Evolutionary conservation across 1,140 invertebrate species (phyloP).

Genomic region (Bombus pascuorum): DNA sequence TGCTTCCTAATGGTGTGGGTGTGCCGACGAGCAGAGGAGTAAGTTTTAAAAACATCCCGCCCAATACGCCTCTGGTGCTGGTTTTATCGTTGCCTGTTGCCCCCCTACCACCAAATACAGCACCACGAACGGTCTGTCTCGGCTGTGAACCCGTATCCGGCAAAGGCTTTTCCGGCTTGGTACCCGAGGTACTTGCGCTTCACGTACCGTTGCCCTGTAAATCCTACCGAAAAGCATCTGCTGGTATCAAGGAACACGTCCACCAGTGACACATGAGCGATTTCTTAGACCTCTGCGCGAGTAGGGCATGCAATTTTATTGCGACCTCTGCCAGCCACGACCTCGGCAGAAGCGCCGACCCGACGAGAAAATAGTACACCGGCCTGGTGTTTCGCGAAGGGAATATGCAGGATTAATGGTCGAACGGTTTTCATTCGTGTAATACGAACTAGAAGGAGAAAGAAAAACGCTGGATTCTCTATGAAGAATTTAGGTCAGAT

Average conservation of each 20-base stretch:
- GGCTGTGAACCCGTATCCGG: slow-evolving; percentile 47
- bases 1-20: slow-evolving; percentile 67
- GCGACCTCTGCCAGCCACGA: slow-evolving; percentile 31
- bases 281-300: slow-evolving; percentile 51
- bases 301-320: slow-evolving; percentile 53
- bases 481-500: neutral
- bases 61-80: slow-evolving; percentile 58
- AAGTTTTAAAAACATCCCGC: slow-evolving; percentile 74
- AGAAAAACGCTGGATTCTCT: neutral
- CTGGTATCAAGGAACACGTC: slow-evolving; percentile 64
- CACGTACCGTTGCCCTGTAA: slow-evolving; percentile 61
- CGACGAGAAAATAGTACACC: neutral
- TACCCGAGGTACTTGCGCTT: slow-evolving; percentile 50
- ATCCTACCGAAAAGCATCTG: slow-evolving; percentile 61
- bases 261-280: slow-evolving; percentile 50
- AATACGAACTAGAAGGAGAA: neutral
- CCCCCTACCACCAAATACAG: neutral
- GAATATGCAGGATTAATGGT: neutral
- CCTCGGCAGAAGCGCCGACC: neutral
- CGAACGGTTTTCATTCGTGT: neutral
- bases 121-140: slow-evolving; percentile 15
- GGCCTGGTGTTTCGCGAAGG: neutral
- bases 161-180: slow-evolving; percentile 49
- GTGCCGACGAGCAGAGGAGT: slow-evolving; percentile 58
- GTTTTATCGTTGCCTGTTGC: slow-evolving; percentile 63